A percentile compares a stretch with the other conserved stretches of the same genome.
phyloP scores from a whole-genome alignment of 2,797 vertebrate genomes.

The Chaetodon trifasciatus region DNA sequence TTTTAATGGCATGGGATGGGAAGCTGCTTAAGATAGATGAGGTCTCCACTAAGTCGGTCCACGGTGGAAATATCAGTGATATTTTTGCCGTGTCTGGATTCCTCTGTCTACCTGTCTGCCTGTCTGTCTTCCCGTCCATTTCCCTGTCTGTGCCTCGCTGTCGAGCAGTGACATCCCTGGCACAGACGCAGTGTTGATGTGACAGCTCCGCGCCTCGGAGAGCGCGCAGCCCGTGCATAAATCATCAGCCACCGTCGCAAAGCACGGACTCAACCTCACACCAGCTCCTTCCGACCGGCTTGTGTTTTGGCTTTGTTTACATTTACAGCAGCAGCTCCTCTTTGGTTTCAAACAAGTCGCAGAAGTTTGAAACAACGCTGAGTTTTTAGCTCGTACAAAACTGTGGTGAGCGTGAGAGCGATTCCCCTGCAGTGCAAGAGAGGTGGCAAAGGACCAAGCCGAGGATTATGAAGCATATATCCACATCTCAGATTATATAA shows the following conservation, averaged over 20 bases:
- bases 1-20: slow-evolving; percentile 20
- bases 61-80: background rate
- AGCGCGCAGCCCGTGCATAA: slow-evolving; percentile 57
- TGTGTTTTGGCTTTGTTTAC: slow-evolving; percentile 17
- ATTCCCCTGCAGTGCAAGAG: background rate
- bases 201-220: slow-evolving; percentile 54
- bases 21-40: slow-evolving; percentile 16
- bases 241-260: slow-evolving; percentile 60
- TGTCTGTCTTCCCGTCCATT: slow-evolving; percentile 14
- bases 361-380: background rate
- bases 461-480: slow-evolving; percentile 60
- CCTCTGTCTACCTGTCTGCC: slow-evolving; percentile 4
- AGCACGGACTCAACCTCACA: slow-evolving; percentile 33
- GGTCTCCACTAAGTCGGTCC: slow-evolving; percentile 8
- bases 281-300: slow-evolving; percentile 3
- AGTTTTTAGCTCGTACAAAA: background rate
- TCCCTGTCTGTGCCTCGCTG: slow-evolving; percentile 25
- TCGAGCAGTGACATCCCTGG: slow-evolving; percentile 47
- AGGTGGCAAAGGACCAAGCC: slow-evolving; percentile 10
- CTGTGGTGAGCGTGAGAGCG: background rate
- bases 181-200: slow-evolving; percentile 50
- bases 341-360: slow-evolving; percentile 2
- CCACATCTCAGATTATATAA: slow-evolving; percentile 67
- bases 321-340: background rate
- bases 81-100: slow-evolving; percentile 18